Conservation (phyloP, 2,113 vertebrate species). For the Cranoglanis bouderius region DNA sequence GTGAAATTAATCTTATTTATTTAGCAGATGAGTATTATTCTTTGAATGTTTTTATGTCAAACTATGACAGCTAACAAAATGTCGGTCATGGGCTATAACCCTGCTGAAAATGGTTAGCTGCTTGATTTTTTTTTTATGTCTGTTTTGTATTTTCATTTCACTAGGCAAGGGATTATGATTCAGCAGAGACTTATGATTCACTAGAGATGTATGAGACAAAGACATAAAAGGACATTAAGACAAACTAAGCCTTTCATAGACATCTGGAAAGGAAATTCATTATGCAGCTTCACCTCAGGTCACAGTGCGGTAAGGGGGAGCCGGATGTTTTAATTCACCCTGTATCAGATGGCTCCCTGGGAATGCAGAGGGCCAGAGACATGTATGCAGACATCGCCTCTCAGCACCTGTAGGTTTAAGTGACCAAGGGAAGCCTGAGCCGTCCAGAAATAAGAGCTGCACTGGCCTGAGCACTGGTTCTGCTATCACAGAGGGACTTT, state of each 20-base stretch:
- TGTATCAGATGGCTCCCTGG: constrained; percentile 51
- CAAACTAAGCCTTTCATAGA: constrained; percentile 15
- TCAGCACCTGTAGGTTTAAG: constrained; percentile 53
- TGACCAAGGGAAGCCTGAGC: constrained; percentile 20
- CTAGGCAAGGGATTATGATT: neutral
- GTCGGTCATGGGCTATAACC: neutral
- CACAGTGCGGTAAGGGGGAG: constrained; percentile 22
- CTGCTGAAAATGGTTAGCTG: neutral
- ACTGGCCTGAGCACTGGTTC: constrained; percentile 7
- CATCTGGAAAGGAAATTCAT: constrained; percentile 1
- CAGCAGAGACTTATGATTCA: neutral
- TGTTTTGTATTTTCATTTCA: neutral
- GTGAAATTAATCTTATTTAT: neutral
- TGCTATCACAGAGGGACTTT: constrained; percentile 50
- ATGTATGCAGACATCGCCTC: constrained; percentile 46
- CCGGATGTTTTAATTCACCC: constrained; percentile 47
- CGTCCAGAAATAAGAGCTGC: constrained; percentile 39
- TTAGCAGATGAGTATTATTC: neutral
- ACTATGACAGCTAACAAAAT: neutral
- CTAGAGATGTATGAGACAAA: neutral
- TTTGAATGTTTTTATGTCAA: neutral
- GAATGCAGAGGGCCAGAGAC: constrained; percentile 39
- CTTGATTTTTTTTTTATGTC: neutral
- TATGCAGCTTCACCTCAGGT: constrained; percentile 19
- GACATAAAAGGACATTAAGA: constrained; percentile 3